Evolutionary conservation across 2,888 invertebrate genomes (phyloP).

Genomic region (Thalpophila matura): DNA sequence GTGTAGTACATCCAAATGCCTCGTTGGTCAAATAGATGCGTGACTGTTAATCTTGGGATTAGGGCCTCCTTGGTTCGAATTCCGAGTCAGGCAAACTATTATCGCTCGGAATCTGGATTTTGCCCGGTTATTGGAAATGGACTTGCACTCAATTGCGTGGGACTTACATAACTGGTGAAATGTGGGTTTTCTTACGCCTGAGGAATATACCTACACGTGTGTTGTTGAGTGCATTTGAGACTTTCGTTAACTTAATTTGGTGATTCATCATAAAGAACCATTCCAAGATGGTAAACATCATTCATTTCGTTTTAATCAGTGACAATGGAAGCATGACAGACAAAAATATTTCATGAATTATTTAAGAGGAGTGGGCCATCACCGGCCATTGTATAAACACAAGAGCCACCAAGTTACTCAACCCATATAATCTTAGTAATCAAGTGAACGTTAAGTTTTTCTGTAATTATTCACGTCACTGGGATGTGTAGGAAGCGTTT

Average conservation of each 20-base stretch:
- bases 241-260: neutral
- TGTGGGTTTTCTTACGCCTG: too few relatives aligned
- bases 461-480: slow-evolving; percentile 54
- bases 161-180: too few relatives aligned
- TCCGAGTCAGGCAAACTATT: too few relatives aligned
- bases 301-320: slow-evolving; percentile 12
- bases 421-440: slow-evolving; percentile 46
- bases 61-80: too few relatives aligned
- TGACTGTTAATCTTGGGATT: too few relatives aligned
- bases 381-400: slow-evolving; percentile 26
- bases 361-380: slow-evolving; percentile 28
- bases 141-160: too few relatives aligned
- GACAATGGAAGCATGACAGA: slow-evolving; percentile 27
- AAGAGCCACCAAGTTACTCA: slow-evolving; percentile 31
- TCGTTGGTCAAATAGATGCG: too few relatives aligned
- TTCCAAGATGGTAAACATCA: slow-evolving; percentile 1
- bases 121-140: too few relatives aligned
- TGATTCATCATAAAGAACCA: neutral
- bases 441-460: slow-evolving; percentile 38
- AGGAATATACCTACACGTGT: neutral
- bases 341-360: slow-evolving; percentile 2
- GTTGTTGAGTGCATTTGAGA: neutral
- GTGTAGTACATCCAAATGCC: too few relatives aligned
- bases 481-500: slow-evolving; percentile 64
- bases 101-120: too few relatives aligned